Evolutionary conservation across 2,797 vertebrate genomes (phyloP).

Genomic region (Gobionotothen gibberifrons): DNA sequence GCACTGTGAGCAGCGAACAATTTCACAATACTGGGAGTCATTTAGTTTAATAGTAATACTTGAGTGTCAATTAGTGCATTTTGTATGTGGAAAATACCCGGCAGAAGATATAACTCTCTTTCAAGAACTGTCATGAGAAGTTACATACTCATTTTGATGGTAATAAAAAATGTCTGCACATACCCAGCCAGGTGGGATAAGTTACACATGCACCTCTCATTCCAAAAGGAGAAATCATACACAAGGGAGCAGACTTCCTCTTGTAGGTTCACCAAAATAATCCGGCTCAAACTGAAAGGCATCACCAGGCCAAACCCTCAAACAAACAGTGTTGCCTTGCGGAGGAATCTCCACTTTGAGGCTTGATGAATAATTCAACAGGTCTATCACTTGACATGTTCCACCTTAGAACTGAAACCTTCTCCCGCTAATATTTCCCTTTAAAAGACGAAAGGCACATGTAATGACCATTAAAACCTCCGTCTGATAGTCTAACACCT

Average conservation of each 20-base stretch:
- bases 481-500: conserved; percentile 58
- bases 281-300: conserved; percentile 16
- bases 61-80: conserved; percentile 4
- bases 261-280: conserved; percentile 18
- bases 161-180: conserved; percentile 30
- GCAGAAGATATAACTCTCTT: conserved; percentile 10
- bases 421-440: conserved; percentile 6
- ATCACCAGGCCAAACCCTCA: conserved; percentile 9
- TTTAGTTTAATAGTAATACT: conserved; percentile 10
- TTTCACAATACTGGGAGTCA: neutral
- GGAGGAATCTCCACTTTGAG: conserved; percentile 7
- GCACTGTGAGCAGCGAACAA: neutral
- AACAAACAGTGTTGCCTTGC: neutral
- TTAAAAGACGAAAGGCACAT: conserved; percentile 22
- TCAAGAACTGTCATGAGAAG: conserved; percentile 17
- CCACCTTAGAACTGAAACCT: conserved; percentile 21
- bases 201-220: conserved; percentile 17
- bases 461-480: conserved; percentile 27
- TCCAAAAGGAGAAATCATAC: conserved; percentile 28
- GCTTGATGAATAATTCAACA: conserved; percentile 52
- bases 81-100: neutral
- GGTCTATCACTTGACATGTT: conserved; percentile 56
- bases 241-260: conserved; percentile 34
- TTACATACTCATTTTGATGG: conserved; percentile 24
- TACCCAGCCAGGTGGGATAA: conserved; percentile 44